Conservation (phyloP, 1,140 invertebrate genomes). For the Plodia interpunctella region DNA sequence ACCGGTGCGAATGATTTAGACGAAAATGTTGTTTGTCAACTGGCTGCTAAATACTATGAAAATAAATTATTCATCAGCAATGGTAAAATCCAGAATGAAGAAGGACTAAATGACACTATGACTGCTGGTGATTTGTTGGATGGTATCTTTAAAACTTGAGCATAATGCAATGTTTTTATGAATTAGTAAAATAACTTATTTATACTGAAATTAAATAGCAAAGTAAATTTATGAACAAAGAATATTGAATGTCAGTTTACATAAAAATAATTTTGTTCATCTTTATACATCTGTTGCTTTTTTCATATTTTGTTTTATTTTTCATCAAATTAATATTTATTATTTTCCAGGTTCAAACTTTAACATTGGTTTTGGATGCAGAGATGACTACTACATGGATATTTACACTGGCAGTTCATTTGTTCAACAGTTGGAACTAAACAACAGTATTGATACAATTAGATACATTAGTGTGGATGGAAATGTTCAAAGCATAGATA, state of each 20-base stretch:
- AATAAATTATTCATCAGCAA: background rate
- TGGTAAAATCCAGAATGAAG: background rate
- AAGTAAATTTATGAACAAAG: too few relatives aligned
- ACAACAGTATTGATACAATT: conserved; percentile 36
- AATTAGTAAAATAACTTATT: too few relatives aligned
- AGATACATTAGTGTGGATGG: conserved; percentile 40
- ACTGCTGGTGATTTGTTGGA: conserved; percentile 1
- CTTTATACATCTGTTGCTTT: too few relatives aligned
- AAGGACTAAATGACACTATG: background rate
- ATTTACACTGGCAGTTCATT: background rate
- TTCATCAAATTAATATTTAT: background rate
- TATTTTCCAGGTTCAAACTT: conserved; percentile 17
- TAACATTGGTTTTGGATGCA: background rate
- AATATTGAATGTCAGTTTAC: too few relatives aligned
- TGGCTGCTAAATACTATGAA: background rate
- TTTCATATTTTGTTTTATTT: too few relatives aligned
- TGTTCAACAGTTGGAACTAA: conserved; percentile 20
- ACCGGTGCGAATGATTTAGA: background rate
- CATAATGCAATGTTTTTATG: too few relatives aligned
- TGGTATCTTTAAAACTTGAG: background rate
- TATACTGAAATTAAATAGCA: too few relatives aligned
- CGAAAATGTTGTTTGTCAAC: background rate
- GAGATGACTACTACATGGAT: background rate
- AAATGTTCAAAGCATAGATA: conserved; percentile 29
- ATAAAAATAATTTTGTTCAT: too few relatives aligned